Evolutionary conservation across 2,113 vertebrate species (phyloP).

Genomic region (Accipiter virgatus): DNA sequence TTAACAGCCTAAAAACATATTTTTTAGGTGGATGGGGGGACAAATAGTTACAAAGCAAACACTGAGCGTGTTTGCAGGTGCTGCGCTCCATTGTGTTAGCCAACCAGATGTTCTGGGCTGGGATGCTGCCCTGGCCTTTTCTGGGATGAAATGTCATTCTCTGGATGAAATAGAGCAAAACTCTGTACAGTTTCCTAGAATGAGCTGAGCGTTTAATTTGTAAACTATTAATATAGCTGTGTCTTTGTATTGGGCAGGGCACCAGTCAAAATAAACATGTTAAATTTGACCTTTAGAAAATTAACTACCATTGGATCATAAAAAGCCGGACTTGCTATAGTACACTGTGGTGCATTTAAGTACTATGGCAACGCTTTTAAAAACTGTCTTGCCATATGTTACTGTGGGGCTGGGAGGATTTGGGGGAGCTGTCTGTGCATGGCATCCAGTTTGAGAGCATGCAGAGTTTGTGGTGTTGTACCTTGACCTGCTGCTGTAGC

Average conservation of each 20-base stretch:
- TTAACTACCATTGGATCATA: background rate
- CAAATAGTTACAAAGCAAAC: constrained; percentile 73
- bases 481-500: background rate
- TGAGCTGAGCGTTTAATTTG: constrained; percentile 53
- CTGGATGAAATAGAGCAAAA: constrained; percentile 47
- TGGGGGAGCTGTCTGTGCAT: background rate
- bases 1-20: constrained; percentile 66
- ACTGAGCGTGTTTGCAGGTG: constrained; percentile 68
- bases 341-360: background rate
- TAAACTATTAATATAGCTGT: constrained; percentile 54
- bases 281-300: constrained; percentile 68
- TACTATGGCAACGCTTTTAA: background rate
- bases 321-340: background rate
- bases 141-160: constrained; percentile 59
- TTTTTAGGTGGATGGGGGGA: constrained; percentile 59
- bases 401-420: background rate
- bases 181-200: constrained; percentile 38
- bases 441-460: too few relatives aligned
- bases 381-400: background rate
- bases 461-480: background rate
- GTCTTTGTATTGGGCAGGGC: constrained; percentile 45
- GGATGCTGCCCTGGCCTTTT: constrained; percentile 25
- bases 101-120: constrained; percentile 76
- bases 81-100: constrained; percentile 66
- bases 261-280: constrained; percentile 59